These are phyloP conservation scores for Anguilla japonica DNA, from an alignment of 2,113 vertebrate species.

Conservation along the genomic window DNA sequence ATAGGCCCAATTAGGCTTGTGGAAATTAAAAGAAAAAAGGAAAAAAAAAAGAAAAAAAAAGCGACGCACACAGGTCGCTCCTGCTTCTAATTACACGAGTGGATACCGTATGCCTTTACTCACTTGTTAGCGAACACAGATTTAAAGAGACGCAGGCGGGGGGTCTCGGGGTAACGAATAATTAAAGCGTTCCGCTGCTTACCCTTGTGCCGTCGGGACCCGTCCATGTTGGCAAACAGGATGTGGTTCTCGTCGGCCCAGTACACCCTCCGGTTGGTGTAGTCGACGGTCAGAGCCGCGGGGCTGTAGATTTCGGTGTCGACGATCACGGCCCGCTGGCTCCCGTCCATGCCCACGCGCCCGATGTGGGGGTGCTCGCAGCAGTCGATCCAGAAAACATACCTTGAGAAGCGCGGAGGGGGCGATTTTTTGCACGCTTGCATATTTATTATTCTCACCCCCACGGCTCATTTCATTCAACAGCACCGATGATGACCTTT, in stretches of 20 bases:
- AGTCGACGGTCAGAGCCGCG: slow-evolving; percentile 80
- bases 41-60: background rate
- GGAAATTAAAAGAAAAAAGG: background rate
- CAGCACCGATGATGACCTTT: background rate
- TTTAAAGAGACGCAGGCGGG: background rate
- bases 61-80: background rate
- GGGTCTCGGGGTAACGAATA: background rate
- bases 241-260: slow-evolving; percentile 84
- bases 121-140: background rate
- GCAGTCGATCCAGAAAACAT: slow-evolving; percentile 86
- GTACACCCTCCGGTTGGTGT: slow-evolving; percentile 80
- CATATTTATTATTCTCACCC: background rate
- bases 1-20: slow-evolving; percentile 23
- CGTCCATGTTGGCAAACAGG: slow-evolving; percentile 83
- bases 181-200: slow-evolving; percentile 31
- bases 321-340: slow-evolving; percentile 72
- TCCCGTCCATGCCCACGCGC: slow-evolving; percentile 83
- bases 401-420: slow-evolving; percentile 54
- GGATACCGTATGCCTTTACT: background rate
- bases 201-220: slow-evolving; percentile 80
- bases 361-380: slow-evolving; percentile 84
- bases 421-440: background rate
- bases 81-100: slow-evolving; percentile 1
- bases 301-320: slow-evolving; percentile 77
- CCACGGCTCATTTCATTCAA: background rate